A percentile compares a stretch with the other conserved stretches of the same genome.
Evolutionary conservation across 2,113 vertebrate species (phyloP).

Genomic region (Melierax canorus): DNA sequence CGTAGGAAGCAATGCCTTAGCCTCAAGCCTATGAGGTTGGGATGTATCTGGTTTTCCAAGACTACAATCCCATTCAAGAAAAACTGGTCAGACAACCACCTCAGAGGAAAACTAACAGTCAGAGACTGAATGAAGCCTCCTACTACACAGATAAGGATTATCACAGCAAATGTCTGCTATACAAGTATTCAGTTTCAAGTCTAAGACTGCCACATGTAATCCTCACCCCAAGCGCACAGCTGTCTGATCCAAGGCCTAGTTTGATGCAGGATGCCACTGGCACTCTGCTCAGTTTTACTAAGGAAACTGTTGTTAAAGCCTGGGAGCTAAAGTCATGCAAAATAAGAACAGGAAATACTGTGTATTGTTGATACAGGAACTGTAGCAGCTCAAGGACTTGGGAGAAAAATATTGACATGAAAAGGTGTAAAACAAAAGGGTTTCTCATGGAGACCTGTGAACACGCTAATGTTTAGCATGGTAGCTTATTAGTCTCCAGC

Average conservation of each 20-base stretch:
- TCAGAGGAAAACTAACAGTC: neutral
- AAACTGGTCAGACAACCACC: neutral
- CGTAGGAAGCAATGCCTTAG: neutral
- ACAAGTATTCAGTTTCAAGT: neutral
- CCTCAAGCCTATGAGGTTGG: neutral
- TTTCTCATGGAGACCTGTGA: neutral
- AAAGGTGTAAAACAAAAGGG: neutral
- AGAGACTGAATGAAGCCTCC: neutral
- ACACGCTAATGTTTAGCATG: accelerated
- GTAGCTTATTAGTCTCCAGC: neutral
- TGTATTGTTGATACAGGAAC: neutral
- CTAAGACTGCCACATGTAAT: neutral
- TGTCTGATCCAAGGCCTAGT: neutral
- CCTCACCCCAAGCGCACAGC: neutral
- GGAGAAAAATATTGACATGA: neutral
- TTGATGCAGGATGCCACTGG: neutral
- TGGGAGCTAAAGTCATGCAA: neutral
- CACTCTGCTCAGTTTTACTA: neutral
- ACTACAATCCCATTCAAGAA: neutral
- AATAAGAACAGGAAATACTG: neutral
- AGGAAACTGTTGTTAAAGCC: neutral
- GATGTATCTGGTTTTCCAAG: neutral
- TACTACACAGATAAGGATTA: neutral
- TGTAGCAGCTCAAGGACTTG: neutral
- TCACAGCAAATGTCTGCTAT: neutral